Percentiles rank a stretch among this genome's conserved stretches.
These are phyloP conservation scores for Chelonus formosanus DNA, from an alignment of 2,888 invertebrate species.

Conservation along the genomic window DNA sequence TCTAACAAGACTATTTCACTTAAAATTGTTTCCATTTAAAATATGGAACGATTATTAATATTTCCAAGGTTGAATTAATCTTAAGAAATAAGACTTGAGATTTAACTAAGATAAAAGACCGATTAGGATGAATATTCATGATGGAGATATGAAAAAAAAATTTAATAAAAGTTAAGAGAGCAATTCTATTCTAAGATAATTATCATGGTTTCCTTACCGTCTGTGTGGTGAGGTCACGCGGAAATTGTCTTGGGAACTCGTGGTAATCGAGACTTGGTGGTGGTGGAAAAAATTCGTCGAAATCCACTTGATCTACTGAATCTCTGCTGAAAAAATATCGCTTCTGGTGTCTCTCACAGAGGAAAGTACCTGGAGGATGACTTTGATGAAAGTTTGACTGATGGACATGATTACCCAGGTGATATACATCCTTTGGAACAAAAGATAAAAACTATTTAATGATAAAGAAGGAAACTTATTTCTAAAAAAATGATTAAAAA, in stretches of 20 bases:
- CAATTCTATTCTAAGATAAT: slow-evolving; percentile 13
- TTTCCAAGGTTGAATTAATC: too few relatives aligned
- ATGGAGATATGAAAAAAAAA: slow-evolving; percentile 7
- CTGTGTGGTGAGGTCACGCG: slow-evolving; percentile 75
- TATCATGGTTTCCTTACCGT: slow-evolving; percentile 65
- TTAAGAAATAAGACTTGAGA: too few relatives aligned
- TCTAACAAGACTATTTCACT: too few relatives aligned
- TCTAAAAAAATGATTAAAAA: too few relatives aligned
- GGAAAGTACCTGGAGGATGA: slow-evolving; percentile 51
- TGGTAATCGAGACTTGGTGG: slow-evolving; percentile 70
- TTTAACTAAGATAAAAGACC: too few relatives aligned
- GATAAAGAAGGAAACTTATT: background rate
- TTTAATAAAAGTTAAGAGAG: slow-evolving; percentile 3
- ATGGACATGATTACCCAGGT: slow-evolving; percentile 55
- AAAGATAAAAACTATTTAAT: slow-evolving; percentile 3
- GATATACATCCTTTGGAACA: slow-evolving; percentile 52
- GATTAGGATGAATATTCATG: slow-evolving; percentile 6
- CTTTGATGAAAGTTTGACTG: slow-evolving; percentile 45
- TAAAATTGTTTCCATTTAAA: too few relatives aligned
- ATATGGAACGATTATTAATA: too few relatives aligned
- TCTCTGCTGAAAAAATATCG: slow-evolving; percentile 75
- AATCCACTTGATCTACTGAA: slow-evolving; percentile 68
- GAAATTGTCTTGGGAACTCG: slow-evolving; percentile 64
- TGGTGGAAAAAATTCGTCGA: slow-evolving; percentile 74
- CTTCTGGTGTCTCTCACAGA: slow-evolving; percentile 67